phyloP scores from a whole-genome alignment of 1,140 invertebrate genomes.

The Psilanteris sp. region DNA sequence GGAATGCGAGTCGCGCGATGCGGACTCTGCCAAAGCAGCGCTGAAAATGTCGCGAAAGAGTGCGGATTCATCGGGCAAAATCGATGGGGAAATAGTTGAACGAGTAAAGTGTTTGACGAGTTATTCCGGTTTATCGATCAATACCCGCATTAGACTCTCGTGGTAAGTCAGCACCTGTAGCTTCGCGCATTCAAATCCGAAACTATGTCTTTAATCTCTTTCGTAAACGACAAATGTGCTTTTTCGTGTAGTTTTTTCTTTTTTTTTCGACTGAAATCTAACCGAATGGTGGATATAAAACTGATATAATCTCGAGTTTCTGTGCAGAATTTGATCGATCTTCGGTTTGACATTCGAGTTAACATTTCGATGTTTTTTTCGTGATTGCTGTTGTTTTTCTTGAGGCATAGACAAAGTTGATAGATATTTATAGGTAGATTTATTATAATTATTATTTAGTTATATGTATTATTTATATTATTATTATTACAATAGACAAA shows the following conservation, averaged over 20 bases:
- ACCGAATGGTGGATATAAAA: too few relatives aligned
- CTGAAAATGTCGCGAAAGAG: slow-evolving; percentile 37
- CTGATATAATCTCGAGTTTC: too few relatives aligned
- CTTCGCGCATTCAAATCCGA: slow-evolving; percentile 41
- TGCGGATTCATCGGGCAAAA: slow-evolving; percentile 20
- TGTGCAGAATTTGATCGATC: too few relatives aligned
- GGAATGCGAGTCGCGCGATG: slow-evolving; percentile 47
- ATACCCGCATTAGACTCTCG: slow-evolving; percentile 40
- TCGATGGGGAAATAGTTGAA: slow-evolving; percentile 33
- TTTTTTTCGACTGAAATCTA: too few relatives aligned
- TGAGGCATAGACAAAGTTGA: too few relatives aligned
- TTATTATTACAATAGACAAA: too few relatives aligned
- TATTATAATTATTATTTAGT: too few relatives aligned
- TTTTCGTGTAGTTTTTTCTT: neutral
- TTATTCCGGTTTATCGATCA: slow-evolving; percentile 54
- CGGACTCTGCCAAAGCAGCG: slow-evolving; percentile 46
- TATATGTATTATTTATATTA: too few relatives aligned
- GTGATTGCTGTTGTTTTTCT: too few relatives aligned
- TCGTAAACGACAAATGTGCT: slow-evolving; percentile 28
- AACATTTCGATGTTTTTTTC: too few relatives aligned
- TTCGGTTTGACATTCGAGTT: too few relatives aligned
- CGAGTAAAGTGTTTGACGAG: slow-evolving; percentile 29
- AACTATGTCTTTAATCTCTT: slow-evolving; percentile 45
- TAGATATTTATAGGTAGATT: too few relatives aligned
- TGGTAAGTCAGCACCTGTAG: slow-evolving; percentile 62